Base-by-base conservation (phyloP, 2,113 vertebrate genomes). In the Sapayoa aenigma region DNA sequence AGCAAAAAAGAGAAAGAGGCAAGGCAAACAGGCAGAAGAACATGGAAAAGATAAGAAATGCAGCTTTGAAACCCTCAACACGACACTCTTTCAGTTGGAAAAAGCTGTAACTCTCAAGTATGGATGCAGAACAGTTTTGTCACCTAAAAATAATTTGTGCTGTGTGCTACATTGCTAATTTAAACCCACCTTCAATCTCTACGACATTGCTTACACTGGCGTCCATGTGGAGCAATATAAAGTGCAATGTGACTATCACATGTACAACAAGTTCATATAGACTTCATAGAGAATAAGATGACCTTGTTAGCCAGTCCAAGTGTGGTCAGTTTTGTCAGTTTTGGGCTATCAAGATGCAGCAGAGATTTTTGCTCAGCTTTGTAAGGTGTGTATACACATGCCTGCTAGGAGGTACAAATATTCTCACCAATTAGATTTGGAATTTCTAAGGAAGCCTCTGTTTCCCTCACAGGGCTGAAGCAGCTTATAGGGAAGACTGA, bases 381-480 rank as follows among this genome's bases (percentile, higher is more conserved):
- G 24, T 71, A n/a, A 59, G 8, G 37, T 69, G 9, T 44, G 9
- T 37, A 37, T 28, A 46, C 16, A 27, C 12, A 19, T 8, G 72
- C 7, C 19, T 71, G 37, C 56, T 49, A 8, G 23, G 66, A 91
- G 14, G 42, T 55, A 31, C 58, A 79, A 63, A 68, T 46, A 55
- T 27, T 71, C 25, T 71, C 33, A 22, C 6, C 16, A 71, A 8
- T n/a, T 67, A 42, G 39, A 50, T 23, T 5, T 0, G 0, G n/a
- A 78, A 78, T 75, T 89, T 78, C 2, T 2, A 30, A 81, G 42
- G 52, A 3, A 2, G 33, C 5, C 21, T 25, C 50, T 11, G 27
- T 71, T 92, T 87, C 18, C 52, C 41, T 65, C 37, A 33, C 13
- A 42, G 55, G 15, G 23, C 31, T 67, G 76, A 91, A 84, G 44